Evolutionary conservation across 2,888 invertebrate species (phyloP), one percentile per base, ranked within the genome.

Genomic region (Latheticus oryzae): DNA sequence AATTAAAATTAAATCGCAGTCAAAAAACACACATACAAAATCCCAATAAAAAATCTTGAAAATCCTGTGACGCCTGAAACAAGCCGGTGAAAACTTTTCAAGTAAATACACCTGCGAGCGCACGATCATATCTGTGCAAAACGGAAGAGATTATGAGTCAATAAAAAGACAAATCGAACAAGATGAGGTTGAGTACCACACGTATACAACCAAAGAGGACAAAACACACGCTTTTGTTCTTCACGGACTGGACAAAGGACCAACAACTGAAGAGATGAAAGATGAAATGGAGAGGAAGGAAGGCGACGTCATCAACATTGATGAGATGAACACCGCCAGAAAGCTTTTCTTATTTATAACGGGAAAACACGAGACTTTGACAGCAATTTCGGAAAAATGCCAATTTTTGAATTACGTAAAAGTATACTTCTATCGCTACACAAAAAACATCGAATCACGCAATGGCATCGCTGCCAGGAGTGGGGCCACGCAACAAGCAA

Each of bases 401-500:
- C 16, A 2, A 5, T 5, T 2, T 19, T 32, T 59, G 2, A 21
- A 7, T 8, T 19, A 58, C 19, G 51, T 30, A 2, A 12, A 12
- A 5, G 21, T 69, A 0, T 26, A 1, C 1, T 69, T 67, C 68
- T 64, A 64, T 50, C 38, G 52, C 2, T 64, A 70, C 23, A 45
- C 1, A 71, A 60, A 11, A 64, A 67, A 7, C 61, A 54, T 28
- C 50, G 48, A 52, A 56, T 68, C 2, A 61, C 63, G 1, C 71
- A 73, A 51, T 71, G 69, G 45, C 68, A 69, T 15, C 43, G 64
- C 8, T 73, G 71, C 35, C 70, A 73, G 57, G 48, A 58, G 11
- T 71, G 67, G 69, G 70, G 70, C 1, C 72, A 72, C 54, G 71
- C 69, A 2, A 65, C 68, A 1, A 16, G 47, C 4, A 73, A 73